phyloP scores from a whole-genome alignment of 2,797 vertebrate species.

The Gouania willdenowi region DNA sequence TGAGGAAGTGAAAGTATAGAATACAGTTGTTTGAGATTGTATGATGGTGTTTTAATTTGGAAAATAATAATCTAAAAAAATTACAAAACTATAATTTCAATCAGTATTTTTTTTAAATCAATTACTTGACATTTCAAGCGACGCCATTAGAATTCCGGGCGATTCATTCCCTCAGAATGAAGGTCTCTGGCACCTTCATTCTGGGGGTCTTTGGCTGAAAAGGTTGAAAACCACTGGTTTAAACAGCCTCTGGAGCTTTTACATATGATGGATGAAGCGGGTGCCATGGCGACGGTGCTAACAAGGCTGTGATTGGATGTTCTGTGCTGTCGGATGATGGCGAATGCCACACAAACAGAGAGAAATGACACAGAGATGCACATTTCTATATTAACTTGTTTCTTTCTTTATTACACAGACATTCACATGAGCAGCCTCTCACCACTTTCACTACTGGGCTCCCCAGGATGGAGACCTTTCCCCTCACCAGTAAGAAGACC shows the following conservation, averaged over 20 bases:
- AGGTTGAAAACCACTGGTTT: too few relatives aligned
- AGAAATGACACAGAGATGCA: constrained; percentile 36
- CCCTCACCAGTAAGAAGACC: constrained; percentile 1
- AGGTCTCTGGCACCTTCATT: too few relatives aligned
- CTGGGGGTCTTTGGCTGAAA: too few relatives aligned
- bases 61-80: too few relatives aligned
- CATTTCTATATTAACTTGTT: constrained; percentile 69
- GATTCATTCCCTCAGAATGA: too few relatives aligned
- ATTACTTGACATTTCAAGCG: too few relatives aligned
- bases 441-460: constrained; percentile 12
- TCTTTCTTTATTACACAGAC: constrained; percentile 69
- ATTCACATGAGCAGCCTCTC: constrained; percentile 57
- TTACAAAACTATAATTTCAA: too few relatives aligned
- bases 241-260: constrained; percentile 44
- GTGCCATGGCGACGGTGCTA: constrained; percentile 50
- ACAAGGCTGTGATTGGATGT: constrained; percentile 60
- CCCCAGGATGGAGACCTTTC: constrained; percentile 24
- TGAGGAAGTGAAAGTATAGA: too few relatives aligned
- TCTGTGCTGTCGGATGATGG: constrained; percentile 45
- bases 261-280: constrained; percentile 54
- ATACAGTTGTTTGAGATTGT: too few relatives aligned
- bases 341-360: constrained; percentile 51
- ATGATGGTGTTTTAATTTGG: too few relatives aligned
- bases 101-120: too few relatives aligned
- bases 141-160: too few relatives aligned